Base-by-base conservation (phyloP, 2,888 invertebrate species). In the Megastigmus dorsalis region DNA sequence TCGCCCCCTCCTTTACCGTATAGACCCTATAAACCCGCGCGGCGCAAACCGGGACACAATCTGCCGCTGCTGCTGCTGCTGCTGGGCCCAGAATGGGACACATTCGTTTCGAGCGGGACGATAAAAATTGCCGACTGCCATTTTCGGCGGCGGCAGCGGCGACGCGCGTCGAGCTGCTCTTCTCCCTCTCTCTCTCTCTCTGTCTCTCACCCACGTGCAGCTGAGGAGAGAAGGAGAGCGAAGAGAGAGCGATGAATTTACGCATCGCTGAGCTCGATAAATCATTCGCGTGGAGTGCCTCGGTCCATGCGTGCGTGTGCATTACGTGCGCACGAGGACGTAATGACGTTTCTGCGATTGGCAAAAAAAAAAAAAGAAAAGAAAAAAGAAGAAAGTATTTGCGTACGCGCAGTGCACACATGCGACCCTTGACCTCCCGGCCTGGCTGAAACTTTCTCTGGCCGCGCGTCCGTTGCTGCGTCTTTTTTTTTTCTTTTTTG, bases 111-210 rank as follows among this genome's bases (percentile, higher is more conserved):
- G 10, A 28, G 10, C 20, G 10, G 30, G 45, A 60, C 45, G 48
- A 62, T 62, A 62, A 62, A 62, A 62, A 62, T 62, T 62, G 33
- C 62, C 62, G 48, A 18, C 62, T 62, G 30, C 48, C 45, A 62
- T 48, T 62, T 62, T 62, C 41, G 48, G 33, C 10, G 28, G 43
- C 23, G 41, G 15, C 10, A n/a, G n/a, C n/a, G n/a, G n/a, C n/a
- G n/a, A n/a, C n/a, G n/a, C n/a, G n/a, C n/a, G n/a, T n/a, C n/a
- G n/a, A n/a, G n/a, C n/a, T n/a, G n/a, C n/a, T n/a, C n/a, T n/a
- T n/a, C 38, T 60, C 15, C 23, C 43, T 15, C 59, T 41, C 7
- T 10, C n/a, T n/a, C n/a, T n/a, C n/a, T n/a, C n/a, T n/a, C n/a
- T n/a, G n/a, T n/a, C n/a, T n/a, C n/a, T n/a, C n/a, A n/a, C n/a